Evolutionary conservation across 2,797 vertebrate species (phyloP).

Genomic region (Sebastes steindachneri): DNA sequence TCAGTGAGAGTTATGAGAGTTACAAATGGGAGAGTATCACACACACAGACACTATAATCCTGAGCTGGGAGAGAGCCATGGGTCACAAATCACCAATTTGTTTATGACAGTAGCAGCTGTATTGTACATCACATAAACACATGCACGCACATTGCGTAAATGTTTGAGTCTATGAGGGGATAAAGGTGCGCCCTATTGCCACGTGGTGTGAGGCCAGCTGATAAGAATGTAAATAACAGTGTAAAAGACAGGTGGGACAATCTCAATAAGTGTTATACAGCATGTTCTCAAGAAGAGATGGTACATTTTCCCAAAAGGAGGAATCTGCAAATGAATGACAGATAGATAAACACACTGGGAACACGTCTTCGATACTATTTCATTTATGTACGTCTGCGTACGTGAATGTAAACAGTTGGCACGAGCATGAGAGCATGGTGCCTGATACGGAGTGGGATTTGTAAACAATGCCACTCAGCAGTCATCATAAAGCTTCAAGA

Average conservation of each 20-base stretch:
- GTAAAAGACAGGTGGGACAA: conserved; percentile 1
- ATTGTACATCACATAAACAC: neutral
- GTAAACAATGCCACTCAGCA: conserved; percentile 13
- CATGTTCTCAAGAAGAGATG: neutral
- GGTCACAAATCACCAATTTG: conserved; percentile 20
- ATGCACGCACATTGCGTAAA: neutral
- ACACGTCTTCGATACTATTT: neutral
- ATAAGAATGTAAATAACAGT: conserved; percentile 16
- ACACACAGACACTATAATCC: conserved; percentile 24
- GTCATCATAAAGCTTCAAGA: neutral
- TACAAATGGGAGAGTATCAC: conserved; percentile 11
- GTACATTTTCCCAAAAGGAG: neutral
- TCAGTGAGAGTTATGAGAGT: conserved; percentile 28
- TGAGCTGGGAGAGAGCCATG: conserved; percentile 7
- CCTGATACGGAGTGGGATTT: conserved; percentile 11
- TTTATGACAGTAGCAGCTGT: conserved; percentile 43
- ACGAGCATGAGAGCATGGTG: neutral
- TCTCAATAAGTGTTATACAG: neutral
- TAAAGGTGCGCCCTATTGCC: conserved; percentile 1
- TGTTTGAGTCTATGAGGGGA: neutral
- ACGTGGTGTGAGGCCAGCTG: neutral
- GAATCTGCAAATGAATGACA: neutral
- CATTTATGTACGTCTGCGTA: neutral
- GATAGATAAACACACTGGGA: neutral
- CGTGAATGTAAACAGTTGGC: neutral